Evolutionary conservation across 2,113 vertebrate genomes (phyloP), one percentile per base, ranked within the genome.

Genomic region (Miniopterus natalensis): DNA sequence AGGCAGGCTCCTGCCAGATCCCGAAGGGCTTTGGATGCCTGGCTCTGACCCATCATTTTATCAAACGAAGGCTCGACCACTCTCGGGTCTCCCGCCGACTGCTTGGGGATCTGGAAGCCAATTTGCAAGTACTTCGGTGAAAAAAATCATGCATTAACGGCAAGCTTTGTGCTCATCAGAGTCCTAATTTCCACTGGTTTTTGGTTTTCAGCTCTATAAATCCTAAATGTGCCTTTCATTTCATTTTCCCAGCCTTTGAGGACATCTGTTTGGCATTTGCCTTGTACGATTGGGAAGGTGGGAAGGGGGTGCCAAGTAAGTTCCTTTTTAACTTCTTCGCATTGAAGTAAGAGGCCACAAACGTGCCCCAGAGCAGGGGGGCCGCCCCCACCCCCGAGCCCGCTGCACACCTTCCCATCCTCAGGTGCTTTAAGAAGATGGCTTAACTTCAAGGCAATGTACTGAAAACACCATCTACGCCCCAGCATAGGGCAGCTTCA

Each of bases 241-340:
- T 97, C 96, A 83, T 96, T 98, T 98, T 98, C 98, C 97, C 98
- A 97, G 97, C 97, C 97, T 98, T 96, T 88, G 97, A 96, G 90
- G 98, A 97, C 98, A 99, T 98, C 98, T 99, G 98, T 98, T 99
- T 96, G 98, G 98, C 97, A 98, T 98, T 98, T 98, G 96, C 96
- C 86, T 97, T 86, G 77, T 94, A 95, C 75, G 96, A 97, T 65
- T 90, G 86, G 97, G 74, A 95, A 95, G 83, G 92, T 94, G 96
- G 85, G 90, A 94, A 66, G 71, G 80, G 42, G 31, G 25, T 59
- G 68, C 90, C 49, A 40, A 63, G 88, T 90, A 95, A 86, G 90
- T 78, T 96, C 88, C 89, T 98, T 98, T 95, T 97, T 92, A 96
- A 95, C 81, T 96, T 94, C 95, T 98, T 78, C 89, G 84, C 77